These are phyloP conservation scores for Gambelia wislizenii DNA, from an alignment of 2,797 vertebrate genomes.

Conservation along the genomic window DNA sequence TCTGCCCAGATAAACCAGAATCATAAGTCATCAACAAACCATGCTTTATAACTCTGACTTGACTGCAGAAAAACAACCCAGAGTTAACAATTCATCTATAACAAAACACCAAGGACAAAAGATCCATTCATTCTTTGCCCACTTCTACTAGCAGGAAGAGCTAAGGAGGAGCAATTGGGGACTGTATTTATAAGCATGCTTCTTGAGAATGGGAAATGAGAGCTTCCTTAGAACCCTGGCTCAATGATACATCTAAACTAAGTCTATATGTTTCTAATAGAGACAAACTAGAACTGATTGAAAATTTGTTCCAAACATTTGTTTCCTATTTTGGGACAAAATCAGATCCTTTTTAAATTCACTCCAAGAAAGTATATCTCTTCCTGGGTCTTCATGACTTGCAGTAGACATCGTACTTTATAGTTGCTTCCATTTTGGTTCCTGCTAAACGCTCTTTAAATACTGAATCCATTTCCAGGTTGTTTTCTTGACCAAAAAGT, in stretches of 20 bases:
- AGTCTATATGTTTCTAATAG: not conserved
- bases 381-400: constrained; percentile 48
- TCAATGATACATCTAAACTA: not conserved
- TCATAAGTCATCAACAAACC: too few relatives aligned
- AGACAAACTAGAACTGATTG: not conserved
- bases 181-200: too few relatives aligned
- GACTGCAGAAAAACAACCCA: too few relatives aligned
- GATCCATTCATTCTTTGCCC: too few relatives aligned
- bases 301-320: not conserved
- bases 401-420: constrained; percentile 80
- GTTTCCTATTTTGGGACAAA: not conserved
- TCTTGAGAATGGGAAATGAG: too few relatives aligned
- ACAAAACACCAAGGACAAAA: too few relatives aligned
- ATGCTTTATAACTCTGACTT: too few relatives aligned
- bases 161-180: too few relatives aligned
- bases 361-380: not conserved
- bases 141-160: too few relatives aligned
- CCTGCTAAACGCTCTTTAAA: constrained; percentile 77
- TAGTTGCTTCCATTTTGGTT: constrained; percentile 76
- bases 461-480: constrained; percentile 78
- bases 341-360: not conserved
- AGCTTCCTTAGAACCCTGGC: not conserved
- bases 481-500: constrained; percentile 81
- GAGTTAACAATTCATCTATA: too few relatives aligned
- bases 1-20: too few relatives aligned